phyloP scores from a whole-genome alignment of 2,797 vertebrate genomes.

The Gymnodraco acuticeps region DNA sequence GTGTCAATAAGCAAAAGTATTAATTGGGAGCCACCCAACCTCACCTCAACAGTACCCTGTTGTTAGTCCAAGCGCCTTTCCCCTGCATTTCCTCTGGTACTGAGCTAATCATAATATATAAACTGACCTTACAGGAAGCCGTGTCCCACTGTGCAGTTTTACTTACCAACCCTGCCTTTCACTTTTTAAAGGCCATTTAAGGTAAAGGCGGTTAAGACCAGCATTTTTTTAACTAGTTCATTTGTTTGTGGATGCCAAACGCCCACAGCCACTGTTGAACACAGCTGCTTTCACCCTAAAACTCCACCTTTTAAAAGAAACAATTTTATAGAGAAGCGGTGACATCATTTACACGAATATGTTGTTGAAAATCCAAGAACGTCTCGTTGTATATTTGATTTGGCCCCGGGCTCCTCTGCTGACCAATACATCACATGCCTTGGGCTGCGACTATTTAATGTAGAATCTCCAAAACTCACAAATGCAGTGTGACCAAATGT shows the following conservation, averaged over 20 bases:
- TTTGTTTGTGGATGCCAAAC: conserved; percentile 63
- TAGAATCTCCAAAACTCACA: conserved; percentile 99
- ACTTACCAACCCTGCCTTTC: conserved; percentile 64
- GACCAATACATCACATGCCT: conserved; percentile 95
- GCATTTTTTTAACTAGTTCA: conserved; percentile 54
- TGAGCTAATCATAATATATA: conserved; percentile 78
- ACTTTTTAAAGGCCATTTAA: conserved; percentile 72
- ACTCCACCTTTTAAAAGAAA: conserved; percentile 79
- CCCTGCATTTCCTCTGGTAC: conserved; percentile 69
- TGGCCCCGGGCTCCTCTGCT: conserved; percentile 87
- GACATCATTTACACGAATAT: conserved; percentile 96
- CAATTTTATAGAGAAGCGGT: conserved; percentile 81
- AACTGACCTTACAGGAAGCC: conserved; percentile 74
- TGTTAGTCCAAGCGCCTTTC: conserved; percentile 65
- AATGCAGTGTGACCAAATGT: conserved; percentile 93
- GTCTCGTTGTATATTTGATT: conserved; percentile 98
- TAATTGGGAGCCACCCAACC: conserved; percentile 65
- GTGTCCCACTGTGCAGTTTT: conserved; percentile 59
- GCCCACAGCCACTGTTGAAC: conserved; percentile 57
- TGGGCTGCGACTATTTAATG: conserved; percentile 95
- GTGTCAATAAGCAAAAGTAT: conserved; percentile 67
- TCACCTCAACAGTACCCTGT: conserved; percentile 64
- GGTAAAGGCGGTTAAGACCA: conserved; percentile 52
- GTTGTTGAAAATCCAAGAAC: conserved; percentile 94
- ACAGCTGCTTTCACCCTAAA: conserved; percentile 69